phyloP scores from a whole-genome alignment of 1,140 invertebrate species.

The Drosophila littoralis region DNA sequence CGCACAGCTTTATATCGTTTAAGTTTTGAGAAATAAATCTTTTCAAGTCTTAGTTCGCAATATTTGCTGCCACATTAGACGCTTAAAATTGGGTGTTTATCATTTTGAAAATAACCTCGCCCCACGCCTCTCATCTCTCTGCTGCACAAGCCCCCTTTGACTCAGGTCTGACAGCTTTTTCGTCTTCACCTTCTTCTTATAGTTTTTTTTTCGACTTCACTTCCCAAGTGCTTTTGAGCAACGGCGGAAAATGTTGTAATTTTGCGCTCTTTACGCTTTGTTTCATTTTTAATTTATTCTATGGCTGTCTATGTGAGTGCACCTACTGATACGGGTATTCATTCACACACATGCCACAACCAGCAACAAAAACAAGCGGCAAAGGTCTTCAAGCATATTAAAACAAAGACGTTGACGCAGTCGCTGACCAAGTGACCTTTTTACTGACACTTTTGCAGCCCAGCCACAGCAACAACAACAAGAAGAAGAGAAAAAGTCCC shows the following conservation, averaged over 20 bases:
- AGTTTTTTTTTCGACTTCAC: conserved; percentile 15
- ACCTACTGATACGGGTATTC: conserved; percentile 41
- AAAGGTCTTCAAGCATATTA: conserved; percentile 70
- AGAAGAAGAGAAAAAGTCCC: conserved; percentile 13
- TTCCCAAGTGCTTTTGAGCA: conserved; percentile 70
- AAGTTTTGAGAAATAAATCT: not conserved
- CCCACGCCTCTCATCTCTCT: not conserved
- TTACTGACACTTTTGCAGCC: conserved; percentile 75
- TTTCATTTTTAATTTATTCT: conserved; percentile 83
- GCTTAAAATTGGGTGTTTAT: conserved; percentile 18
- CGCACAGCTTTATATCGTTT: not conserved
- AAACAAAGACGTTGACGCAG: conserved; percentile 64
- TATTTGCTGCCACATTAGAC: conserved; percentile 6
- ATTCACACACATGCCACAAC: conserved; percentile 56
- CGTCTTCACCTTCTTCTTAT: conserved; percentile 12
- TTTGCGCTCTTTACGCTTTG: conserved; percentile 81
- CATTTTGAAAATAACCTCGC: conserved; percentile 22
- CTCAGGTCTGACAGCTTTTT: conserved; percentile 6
- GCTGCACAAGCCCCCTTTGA: not conserved
- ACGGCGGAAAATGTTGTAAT: conserved; percentile 80
- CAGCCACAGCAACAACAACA: conserved; percentile 55
- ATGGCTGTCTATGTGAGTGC: conserved; percentile 66
- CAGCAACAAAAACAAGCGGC: conserved; percentile 35
- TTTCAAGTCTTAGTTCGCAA: not conserved
- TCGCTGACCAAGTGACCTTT: conserved; percentile 79